These are phyloP conservation scores for Sciurus vulgaris DNA, from an alignment of 2,797 vertebrate genomes.

Conservation along the genomic window DNA sequence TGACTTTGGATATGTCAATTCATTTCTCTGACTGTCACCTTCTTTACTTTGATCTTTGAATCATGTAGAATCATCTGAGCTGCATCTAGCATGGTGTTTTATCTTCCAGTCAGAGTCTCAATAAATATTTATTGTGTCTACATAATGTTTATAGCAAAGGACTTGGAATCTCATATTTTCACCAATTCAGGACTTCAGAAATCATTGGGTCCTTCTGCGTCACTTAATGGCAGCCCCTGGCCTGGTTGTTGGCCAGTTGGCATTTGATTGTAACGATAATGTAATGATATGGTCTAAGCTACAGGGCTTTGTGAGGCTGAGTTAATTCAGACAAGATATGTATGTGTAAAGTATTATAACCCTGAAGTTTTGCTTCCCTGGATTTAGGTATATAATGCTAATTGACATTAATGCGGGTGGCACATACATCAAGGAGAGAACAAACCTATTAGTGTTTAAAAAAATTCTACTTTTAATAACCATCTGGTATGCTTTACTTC, in stretches of 20 bases:
- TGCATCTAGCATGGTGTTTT: background rate
- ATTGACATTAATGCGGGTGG: conserved; percentile 52
- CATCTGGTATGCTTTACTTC: conserved; percentile 61
- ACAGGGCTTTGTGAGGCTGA: background rate
- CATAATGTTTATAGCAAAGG: background rate
- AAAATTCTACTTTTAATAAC: conserved; percentile 52
- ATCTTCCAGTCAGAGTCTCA: background rate
- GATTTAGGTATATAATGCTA: conserved; percentile 54
- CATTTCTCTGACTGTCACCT: background rate
- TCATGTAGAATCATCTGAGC: background rate
- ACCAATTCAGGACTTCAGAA: conserved; percentile 33
- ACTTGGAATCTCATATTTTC: background rate
- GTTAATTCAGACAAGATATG: conserved; percentile 48
- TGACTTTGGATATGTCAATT: background rate
- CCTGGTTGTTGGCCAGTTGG: background rate
- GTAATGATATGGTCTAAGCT: background rate
- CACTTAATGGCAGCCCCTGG: background rate
- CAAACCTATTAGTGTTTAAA: conserved; percentile 55
- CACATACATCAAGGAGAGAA: conserved; percentile 23
- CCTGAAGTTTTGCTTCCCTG: conserved; percentile 6
- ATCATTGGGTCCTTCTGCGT: background rate
- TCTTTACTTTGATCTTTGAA: background rate
- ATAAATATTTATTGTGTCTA: background rate
- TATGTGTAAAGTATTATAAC: background rate
- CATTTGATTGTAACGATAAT: background rate